These are phyloP conservation scores for Corythaeola cristata DNA, from an alignment of 2,113 vertebrate species.

Conservation along the genomic window DNA sequence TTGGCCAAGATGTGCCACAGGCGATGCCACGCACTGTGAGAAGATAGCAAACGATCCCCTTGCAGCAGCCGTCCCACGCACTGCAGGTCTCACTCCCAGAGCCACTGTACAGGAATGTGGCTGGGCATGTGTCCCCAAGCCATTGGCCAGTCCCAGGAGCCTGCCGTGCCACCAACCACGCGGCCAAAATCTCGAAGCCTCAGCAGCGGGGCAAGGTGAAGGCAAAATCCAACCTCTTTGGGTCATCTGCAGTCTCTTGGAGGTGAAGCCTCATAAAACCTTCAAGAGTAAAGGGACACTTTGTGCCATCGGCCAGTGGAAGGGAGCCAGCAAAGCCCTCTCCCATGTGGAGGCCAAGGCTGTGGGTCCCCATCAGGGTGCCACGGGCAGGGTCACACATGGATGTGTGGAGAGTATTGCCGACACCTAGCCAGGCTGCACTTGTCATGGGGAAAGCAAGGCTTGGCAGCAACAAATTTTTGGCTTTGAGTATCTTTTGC, in stretches of 20 bases:
- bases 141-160: fast-evolving
- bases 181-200: not conserved
- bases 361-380: not conserved
- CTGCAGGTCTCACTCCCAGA: not conserved
- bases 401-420: no score
- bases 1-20: not conserved
- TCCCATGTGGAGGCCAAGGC: fast-evolving
- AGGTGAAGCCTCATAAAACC: not conserved
- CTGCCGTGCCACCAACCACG: not conserved
- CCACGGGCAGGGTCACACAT: not conserved
- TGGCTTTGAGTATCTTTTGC: not conserved
- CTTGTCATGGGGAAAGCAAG: not conserved
- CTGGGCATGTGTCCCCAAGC: fast-evolving
- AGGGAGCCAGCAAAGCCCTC: fast-evolving
- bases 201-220: not conserved
- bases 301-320: not conserved
- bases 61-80: not conserved
- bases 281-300: no score
- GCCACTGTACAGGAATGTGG: not conserved
- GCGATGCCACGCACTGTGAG: not conserved
- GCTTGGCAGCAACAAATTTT: not conserved
- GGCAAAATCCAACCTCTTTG: not conserved
- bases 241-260: not conserved
- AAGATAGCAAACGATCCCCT: not conserved
- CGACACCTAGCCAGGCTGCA: not conserved